phyloP scores from a whole-genome alignment of 2,888 invertebrate species.

The Drosophila testacea region DNA sequence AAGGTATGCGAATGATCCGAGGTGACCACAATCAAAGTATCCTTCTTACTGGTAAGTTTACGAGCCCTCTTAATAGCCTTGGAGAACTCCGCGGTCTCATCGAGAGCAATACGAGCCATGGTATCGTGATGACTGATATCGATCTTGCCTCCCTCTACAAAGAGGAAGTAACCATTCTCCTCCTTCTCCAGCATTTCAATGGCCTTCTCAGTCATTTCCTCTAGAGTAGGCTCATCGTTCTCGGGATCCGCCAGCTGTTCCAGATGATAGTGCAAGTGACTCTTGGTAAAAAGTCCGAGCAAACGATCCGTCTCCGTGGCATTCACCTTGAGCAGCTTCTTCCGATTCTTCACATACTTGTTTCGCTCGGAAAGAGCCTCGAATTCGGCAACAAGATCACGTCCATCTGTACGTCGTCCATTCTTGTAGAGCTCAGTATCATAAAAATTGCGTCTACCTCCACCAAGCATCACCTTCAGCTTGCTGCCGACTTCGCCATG shows the following conservation, averaged over 20 bases:
- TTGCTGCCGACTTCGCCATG: slow-evolving; percentile 88
- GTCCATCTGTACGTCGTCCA: slow-evolving; percentile 87
- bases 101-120: slow-evolving; percentile 80
- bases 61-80: slow-evolving; percentile 89
- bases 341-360: slow-evolving; percentile 86
- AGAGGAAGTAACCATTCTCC: slow-evolving; percentile 91
- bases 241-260: slow-evolving; percentile 86
- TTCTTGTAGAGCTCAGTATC: slow-evolving; percentile 86
- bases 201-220: slow-evolving; percentile 90
- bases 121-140: slow-evolving; percentile 83
- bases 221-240: slow-evolving; percentile 87
- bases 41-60: slow-evolving; percentile 87
- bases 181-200: slow-evolving; percentile 88
- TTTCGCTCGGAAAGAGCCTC: slow-evolving; percentile 85
- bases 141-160: slow-evolving; percentile 89
- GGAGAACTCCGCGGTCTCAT: slow-evolving; percentile 88
- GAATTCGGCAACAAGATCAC: slow-evolving; percentile 89
- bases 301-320: slow-evolving; percentile 86
- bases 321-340: slow-evolving; percentile 85
- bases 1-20: slow-evolving; percentile 93
- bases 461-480: slow-evolving; percentile 91
- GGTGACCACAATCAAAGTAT: slow-evolving; percentile 93
- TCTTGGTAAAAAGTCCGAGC: slow-evolving; percentile 88
- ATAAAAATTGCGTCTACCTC: slow-evolving; percentile 89
- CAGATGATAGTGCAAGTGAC: slow-evolving; percentile 90